Base-by-base conservation (phyloP, 2,113 vertebrate genomes). In the Mungos mungo region DNA sequence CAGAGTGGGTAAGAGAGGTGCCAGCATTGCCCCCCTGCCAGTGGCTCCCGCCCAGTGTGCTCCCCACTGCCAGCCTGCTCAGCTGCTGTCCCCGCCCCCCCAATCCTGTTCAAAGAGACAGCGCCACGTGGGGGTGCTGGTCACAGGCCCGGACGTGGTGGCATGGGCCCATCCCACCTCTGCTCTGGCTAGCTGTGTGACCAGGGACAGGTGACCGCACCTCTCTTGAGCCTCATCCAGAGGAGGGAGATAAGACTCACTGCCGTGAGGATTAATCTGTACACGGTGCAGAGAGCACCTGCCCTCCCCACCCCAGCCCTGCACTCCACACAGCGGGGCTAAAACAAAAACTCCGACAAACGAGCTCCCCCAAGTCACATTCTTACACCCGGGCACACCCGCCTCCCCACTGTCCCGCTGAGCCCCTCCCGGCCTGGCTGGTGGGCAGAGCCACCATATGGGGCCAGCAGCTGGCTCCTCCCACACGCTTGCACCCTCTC, bases 381-480 rank as follows among this genome's bases (percentile, higher is more conserved):
- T 50, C 23, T 19, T 7, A 9, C 19, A 16, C 27, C 15, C 19
- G 57, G 27, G 27, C 33, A 23, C 14, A 65, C 72, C 50, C 0
- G 1, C 66, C 93, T 16, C 71, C 74, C n/a, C 16, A 12, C 19
- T 25, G 19, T 71, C 71, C 74, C 63, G 9, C 76, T 12, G 72
- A 68, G 52, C 63, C 33, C 77, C 47, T 33, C 52, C 74, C 7
- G 15, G 80, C 35, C 54, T 27, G 76, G 33, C 45, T 47, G 29
- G 94, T 94, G 86, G 97, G 95, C 50, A 83, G 72, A 38, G 14
- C n/a, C 65, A 33, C 94, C 83, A 57, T 77, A 71, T 68, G 52
- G 86, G 45, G 29, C 27, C 0, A 1, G 35, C 85, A 83, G 66
- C 74, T 35, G 93, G 91, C 91, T 93, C 69, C 93, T 93, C 82